phyloP scores from a whole-genome alignment of 2,888 invertebrate species.

The Machimus atricapillus region DNA sequence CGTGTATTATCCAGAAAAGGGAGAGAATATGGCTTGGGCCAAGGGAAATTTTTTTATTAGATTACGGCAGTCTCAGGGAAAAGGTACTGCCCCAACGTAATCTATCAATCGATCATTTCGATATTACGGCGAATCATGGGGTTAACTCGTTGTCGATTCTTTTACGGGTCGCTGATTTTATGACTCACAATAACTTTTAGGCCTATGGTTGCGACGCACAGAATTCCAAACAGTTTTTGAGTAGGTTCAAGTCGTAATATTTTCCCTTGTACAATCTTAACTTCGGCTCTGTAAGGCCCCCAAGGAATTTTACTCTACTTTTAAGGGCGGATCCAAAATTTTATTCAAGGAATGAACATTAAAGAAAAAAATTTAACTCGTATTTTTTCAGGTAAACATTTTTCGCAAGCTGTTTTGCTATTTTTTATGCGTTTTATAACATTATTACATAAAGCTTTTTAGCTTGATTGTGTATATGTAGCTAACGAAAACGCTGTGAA shows the following conservation, averaged over 20 bases:
- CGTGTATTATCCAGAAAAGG: neutral
- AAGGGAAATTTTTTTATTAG: neutral
- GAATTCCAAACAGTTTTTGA: neutral
- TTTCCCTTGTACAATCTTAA: neutral
- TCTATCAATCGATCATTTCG: conserved; percentile 37
- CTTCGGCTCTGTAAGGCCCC: neutral
- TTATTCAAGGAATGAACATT: neutral
- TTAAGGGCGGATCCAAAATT: neutral
- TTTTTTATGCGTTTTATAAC: neutral
- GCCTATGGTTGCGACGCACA: neutral
- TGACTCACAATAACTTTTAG: conserved; percentile 23
- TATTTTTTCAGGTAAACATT: neutral
- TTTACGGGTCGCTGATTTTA: conserved; percentile 38
- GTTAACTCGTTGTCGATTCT: conserved; percentile 11
- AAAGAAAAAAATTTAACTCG: neutral
- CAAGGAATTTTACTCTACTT: neutral
- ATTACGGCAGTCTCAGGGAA: neutral
- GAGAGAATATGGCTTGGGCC: neutral
- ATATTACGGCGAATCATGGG: neutral
- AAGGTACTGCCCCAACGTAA: neutral
- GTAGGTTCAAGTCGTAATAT: neutral
- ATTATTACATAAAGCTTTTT: neutral
- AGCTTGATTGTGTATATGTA: too few relatives aligned
- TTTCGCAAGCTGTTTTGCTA: neutral
- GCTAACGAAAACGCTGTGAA: too few relatives aligned